A percentile compares a stretch with the other conserved stretches of the same genome.
Conservation (phyloP, 2,113 vertebrate species). For the Nymphicus hollandicus region DNA sequence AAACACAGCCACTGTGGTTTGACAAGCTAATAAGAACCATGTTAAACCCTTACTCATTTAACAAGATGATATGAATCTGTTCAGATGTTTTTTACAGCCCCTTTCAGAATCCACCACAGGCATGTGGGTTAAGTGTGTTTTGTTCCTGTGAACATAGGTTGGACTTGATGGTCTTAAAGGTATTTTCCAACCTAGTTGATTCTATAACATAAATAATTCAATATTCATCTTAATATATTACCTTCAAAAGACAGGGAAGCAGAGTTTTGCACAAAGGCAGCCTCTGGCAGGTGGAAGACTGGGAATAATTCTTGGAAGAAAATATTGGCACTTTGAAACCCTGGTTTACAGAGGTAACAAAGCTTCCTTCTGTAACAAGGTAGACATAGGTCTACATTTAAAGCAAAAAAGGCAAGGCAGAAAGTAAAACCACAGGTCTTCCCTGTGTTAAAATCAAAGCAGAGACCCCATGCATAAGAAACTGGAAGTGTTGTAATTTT, state of each 20-base stretch:
- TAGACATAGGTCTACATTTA: neutral
- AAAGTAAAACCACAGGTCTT: neutral
- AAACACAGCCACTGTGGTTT: slow-evolving; percentile 48
- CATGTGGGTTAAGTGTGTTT: neutral
- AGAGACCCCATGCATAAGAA: neutral
- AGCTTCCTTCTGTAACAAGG: neutral
- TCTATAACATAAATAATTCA: neutral
- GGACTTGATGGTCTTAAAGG: neutral
- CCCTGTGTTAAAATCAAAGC: neutral
- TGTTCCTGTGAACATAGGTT: neutral
- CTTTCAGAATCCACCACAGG: slow-evolving; percentile 3
- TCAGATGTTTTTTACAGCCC: neutral
- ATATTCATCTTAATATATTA: neutral
- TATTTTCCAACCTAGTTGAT: neutral
- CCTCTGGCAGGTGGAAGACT: neutral
- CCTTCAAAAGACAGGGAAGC: neutral
- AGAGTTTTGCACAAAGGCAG: neutral
- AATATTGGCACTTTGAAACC: neutral
- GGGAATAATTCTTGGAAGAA: neutral
- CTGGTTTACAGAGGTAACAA: neutral
- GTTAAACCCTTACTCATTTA: neutral
- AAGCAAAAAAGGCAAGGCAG: neutral
- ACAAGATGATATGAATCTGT: slow-evolving; percentile 5
- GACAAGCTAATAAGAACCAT: slow-evolving; percentile 51
- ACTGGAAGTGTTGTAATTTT: neutral